Percentiles rank a stretch among this genome's conserved stretches.
Evolutionary conservation across 2,797 vertebrate species (phyloP).

Genomic region (Halcyon badia): DNA sequence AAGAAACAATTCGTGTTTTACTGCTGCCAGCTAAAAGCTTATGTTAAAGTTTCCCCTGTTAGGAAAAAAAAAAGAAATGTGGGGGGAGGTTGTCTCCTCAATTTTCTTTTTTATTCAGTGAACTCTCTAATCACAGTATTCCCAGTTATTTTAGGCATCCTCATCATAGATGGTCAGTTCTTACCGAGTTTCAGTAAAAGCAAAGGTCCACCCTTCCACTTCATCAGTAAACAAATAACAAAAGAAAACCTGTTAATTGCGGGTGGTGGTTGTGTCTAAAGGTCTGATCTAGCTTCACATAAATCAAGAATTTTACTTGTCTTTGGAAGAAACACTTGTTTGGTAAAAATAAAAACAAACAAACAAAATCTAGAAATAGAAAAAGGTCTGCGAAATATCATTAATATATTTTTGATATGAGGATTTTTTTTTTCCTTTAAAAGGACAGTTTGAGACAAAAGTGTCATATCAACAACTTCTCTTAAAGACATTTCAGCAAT

Average conservation of each 20-base stretch:
- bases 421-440: not conserved
- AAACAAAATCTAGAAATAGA: not conserved
- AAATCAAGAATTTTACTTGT: not conserved
- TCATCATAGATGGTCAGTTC: not conserved
- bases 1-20: conserved; percentile 33
- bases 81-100: no score
- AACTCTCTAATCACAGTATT: not conserved
- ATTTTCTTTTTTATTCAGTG: rapidly evolving
- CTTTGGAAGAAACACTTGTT: not conserved
- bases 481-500: not conserved
- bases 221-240: not conserved
- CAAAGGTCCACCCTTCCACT: not conserved
- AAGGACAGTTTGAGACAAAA: not conserved
- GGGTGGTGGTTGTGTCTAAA: not conserved
- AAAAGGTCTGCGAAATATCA: not conserved
- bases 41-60: not conserved
- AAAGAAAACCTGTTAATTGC: not conserved
- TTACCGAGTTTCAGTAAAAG: not conserved
- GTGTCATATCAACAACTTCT: not conserved
- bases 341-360: not conserved
- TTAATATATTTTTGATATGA: not conserved
- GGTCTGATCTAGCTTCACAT: not conserved
- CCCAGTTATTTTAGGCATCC: not conserved
- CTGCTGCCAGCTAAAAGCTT: conserved; percentile 18
- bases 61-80: not conserved